These are phyloP conservation scores for Cyprinodon brontotheroides DNA, from an alignment of 2,113 vertebrate species.

Conservation along the genomic window DNA sequence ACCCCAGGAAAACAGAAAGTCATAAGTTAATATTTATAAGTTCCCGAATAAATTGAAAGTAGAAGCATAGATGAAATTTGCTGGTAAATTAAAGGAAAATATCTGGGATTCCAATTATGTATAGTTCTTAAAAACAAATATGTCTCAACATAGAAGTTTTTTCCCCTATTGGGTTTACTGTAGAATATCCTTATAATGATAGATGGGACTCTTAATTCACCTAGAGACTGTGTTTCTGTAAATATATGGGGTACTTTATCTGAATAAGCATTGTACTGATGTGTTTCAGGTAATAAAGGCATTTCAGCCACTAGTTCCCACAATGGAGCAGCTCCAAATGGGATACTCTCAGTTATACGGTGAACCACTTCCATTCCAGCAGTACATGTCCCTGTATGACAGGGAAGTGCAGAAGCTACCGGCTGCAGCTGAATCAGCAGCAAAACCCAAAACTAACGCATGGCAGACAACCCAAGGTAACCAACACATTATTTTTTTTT, in stretches of 20 bases:
- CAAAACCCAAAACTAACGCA: neutral
- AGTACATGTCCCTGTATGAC: constrained; percentile 71
- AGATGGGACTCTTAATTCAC: neutral
- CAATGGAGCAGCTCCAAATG: constrained; percentile 61
- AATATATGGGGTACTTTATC: fast-evolving
- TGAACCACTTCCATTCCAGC: constrained; percentile 50
- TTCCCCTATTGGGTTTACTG: no score
- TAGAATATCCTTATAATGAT: neutral
- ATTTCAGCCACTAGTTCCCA: constrained; percentile 31
- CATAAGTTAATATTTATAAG: neutral
- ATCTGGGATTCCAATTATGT: no score
- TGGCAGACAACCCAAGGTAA: constrained; percentile 47
- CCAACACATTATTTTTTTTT: neutral
- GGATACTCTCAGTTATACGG: constrained; percentile 50
- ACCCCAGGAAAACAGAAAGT: neutral
- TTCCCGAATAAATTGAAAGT: neutral
- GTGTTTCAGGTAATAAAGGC: constrained; percentile 59
- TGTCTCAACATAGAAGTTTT: neutral
- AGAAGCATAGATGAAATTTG: neutral
- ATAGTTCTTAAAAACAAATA: neutral
- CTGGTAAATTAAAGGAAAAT: no score
- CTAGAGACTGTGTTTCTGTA: neutral
- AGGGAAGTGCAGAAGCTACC: constrained; percentile 15
- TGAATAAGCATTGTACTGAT: neutral
- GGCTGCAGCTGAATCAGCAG: neutral